Base-by-base conservation (phyloP, 2,888 invertebrate genomes). In the Aspidapion aeneum region DNA sequence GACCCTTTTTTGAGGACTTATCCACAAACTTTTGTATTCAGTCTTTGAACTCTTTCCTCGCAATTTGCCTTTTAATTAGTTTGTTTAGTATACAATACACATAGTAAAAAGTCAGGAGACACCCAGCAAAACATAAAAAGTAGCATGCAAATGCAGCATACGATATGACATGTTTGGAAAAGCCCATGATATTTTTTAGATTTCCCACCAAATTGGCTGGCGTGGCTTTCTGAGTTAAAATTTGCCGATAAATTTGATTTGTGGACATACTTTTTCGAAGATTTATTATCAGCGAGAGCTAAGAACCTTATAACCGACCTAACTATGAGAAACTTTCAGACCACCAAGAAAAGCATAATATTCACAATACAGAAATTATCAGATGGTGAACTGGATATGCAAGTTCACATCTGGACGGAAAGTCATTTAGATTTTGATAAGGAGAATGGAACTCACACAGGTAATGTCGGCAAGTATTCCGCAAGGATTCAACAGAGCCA, bases 391-490 rank as follows among this genome's bases (percentile, higher is more conserved):
- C 5, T 78, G 72, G 88, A 90, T 76, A 81, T 90, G 16, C 84
- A 88, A 66, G 87, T 87, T 87, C 90, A 86, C 67, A 84, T 89
- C 21, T 93, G 92, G 92, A 85, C 83, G 62, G 91, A 93, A 73
- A 85, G 88, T 52, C 80, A 82, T 51, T 81, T 72, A 0, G 87
- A 87, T 73, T 78, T 86, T 58, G 76, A 74, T 63, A 74, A 72
- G 70, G 64, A 66, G 21, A 79, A 81, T 64, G 76, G 76, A 64
- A 77, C 77, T 64, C 76, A 78, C 68, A 66, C 63, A 66, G 78
- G 78, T 77, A 71, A 57, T n/a, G n/a, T n/a, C n/a, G n/a, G n/a
- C n/a, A n/a, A n/a, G n/a, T n/a, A n/a, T n/a, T n/a, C n/a, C n/a
- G n/a, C n/a, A n/a, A n/a, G n/a, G n/a, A n/a, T n/a, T n/a, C n/a